Evolutionary conservation across 2,797 vertebrate genomes (phyloP).

Genomic region (Cuniculus paca): DNA sequence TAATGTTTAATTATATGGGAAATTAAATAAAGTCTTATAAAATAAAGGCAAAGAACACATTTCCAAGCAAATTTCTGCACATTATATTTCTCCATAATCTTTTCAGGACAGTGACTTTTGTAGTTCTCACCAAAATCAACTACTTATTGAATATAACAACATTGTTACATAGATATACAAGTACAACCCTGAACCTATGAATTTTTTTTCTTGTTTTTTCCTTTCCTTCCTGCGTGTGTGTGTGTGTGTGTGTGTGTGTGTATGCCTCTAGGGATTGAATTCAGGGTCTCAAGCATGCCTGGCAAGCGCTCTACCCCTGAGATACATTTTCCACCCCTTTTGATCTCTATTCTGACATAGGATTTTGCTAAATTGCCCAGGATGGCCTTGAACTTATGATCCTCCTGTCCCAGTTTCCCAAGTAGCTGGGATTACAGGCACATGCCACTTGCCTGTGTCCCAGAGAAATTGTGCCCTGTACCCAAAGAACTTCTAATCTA

Average conservation of each 20-base stretch:
- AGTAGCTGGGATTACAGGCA: background rate
- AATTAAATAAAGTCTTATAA: background rate
- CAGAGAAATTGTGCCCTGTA: background rate
- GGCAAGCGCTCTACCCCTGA: background rate
- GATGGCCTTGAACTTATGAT: background rate
- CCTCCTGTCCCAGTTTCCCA: background rate
- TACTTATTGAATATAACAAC: background rate
- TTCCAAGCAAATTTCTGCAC: conserved; percentile 18
- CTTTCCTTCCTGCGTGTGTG: background rate
- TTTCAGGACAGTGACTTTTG: background rate
- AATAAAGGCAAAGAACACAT: background rate
- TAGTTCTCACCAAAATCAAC: background rate
- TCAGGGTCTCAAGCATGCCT: background rate
- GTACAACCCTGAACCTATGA: background rate
- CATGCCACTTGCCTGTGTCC: background rate
- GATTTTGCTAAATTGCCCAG: background rate
- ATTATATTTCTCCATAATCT: background rate
- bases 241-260: background rate
- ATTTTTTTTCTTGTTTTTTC: background rate
- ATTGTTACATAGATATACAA: background rate
- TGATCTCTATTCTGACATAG: background rate
- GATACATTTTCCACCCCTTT: background rate
- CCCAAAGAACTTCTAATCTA: background rate
- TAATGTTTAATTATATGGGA: background rate
- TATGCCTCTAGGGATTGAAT: background rate